Conservation (phyloP, 2,797 vertebrate genomes). For the Danio choprae region DNA sequence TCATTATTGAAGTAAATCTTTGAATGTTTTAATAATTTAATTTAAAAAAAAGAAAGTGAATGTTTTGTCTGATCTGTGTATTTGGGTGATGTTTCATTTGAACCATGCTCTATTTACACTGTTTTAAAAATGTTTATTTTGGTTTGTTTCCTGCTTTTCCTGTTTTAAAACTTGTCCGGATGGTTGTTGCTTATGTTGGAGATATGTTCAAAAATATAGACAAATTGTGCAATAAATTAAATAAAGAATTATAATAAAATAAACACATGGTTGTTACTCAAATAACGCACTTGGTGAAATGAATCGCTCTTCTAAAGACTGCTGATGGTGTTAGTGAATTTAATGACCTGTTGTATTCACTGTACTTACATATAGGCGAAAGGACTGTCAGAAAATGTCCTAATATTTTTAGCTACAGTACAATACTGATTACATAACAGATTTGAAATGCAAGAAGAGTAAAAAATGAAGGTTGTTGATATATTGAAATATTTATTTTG, state of each 20-base stretch:
- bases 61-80: constrained; percentile 5
- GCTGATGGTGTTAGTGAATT: neutral
- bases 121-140: too few species aligned
- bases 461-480: neutral
- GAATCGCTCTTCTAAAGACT: neutral
- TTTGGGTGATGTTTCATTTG: neutral
- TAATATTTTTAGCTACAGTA: too few species aligned
- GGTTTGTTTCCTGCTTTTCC: constrained; percentile 7
- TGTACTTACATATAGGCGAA: neutral
- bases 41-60: neutral
- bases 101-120: neutral
- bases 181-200: neutral
- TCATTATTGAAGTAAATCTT: constrained; percentile 1
- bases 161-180: neutral
- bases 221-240: neutral
- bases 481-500: neutral
- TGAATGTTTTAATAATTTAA: neutral
- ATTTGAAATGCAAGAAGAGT: neutral
- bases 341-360: neutral
- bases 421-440: neutral
- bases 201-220: neutral
- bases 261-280: neutral
- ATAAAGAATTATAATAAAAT: neutral
- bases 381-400: too few species aligned
- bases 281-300: neutral